Evolutionary conservation across 2,888 invertebrate genomes (phyloP).

Genomic region (Eilema depressum): DNA sequence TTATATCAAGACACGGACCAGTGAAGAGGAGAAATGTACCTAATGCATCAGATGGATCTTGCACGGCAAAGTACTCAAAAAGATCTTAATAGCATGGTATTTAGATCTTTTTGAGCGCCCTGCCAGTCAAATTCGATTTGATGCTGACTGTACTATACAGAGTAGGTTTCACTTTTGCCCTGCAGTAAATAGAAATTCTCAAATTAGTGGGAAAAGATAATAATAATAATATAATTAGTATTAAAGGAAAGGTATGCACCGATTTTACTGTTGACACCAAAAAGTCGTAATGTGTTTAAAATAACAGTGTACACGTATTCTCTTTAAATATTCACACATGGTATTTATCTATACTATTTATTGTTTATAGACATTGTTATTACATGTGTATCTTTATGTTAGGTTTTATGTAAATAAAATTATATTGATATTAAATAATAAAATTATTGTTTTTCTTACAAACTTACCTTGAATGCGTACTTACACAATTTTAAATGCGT

Average conservation of each 20-base stretch:
- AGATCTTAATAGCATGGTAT: no score
- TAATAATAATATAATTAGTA: not conserved
- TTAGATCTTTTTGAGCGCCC: no score
- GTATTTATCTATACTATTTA: not conserved
- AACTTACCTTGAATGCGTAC: not conserved
- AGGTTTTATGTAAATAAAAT: conserved; percentile 7
- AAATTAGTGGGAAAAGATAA: not conserved
- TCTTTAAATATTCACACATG: not conserved
- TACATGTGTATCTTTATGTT: not conserved
- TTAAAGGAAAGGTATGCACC: no score
- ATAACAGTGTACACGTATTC: not conserved
- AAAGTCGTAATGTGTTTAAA: no score
- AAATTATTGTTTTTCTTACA: not conserved
- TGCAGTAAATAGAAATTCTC: not conserved
- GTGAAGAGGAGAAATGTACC: not conserved
- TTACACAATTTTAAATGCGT: no score
- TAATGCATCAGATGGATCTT: no score
- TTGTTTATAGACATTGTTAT: not conserved
- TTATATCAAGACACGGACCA: not conserved
- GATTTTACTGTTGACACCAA: no score
- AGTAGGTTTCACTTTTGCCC: not conserved
- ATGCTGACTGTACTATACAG: no score
- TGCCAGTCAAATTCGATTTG: no score
- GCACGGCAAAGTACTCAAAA: no score
- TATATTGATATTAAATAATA: not conserved